Evolutionary conservation across 2,113 vertebrate genomes (phyloP).

Genomic region (Microcebus tavaratra): DNA sequence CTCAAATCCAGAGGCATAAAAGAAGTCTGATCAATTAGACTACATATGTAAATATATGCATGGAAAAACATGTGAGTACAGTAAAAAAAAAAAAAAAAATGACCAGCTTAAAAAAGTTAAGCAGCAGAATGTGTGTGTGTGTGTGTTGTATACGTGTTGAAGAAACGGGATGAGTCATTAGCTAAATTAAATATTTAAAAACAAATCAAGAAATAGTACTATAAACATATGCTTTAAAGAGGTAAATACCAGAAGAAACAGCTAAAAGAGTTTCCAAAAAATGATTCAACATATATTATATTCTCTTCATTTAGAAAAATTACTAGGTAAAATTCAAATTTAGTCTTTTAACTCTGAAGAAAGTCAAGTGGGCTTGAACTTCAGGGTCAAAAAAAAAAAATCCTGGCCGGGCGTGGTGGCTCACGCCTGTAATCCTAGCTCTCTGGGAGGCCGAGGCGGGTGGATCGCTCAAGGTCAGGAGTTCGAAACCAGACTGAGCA

Average conservation of each 20-base stretch:
- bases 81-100: background rate
- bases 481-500: no score
- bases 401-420: no score
- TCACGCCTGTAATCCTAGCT: no score
- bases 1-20: background rate
- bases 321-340: background rate
- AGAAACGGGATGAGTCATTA: background rate
- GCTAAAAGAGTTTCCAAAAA: background rate
- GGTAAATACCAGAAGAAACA: background rate
- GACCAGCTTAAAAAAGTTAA: background rate
- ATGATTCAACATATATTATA: background rate
- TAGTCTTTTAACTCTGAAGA: constrained; percentile 29
- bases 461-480: no score
- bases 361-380: background rate
- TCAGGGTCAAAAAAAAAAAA: background rate
- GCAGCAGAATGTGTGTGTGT: background rate
- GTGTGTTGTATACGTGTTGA: background rate
- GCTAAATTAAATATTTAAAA: background rate
- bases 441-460: no score
- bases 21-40: background rate
- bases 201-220: background rate
- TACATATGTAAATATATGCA: background rate
- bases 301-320: background rate
- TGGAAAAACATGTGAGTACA: background rate
- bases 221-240: background rate